phyloP scores from a whole-genome alignment of 2,888 invertebrate species.

The Eretmocerus hayati region DNA sequence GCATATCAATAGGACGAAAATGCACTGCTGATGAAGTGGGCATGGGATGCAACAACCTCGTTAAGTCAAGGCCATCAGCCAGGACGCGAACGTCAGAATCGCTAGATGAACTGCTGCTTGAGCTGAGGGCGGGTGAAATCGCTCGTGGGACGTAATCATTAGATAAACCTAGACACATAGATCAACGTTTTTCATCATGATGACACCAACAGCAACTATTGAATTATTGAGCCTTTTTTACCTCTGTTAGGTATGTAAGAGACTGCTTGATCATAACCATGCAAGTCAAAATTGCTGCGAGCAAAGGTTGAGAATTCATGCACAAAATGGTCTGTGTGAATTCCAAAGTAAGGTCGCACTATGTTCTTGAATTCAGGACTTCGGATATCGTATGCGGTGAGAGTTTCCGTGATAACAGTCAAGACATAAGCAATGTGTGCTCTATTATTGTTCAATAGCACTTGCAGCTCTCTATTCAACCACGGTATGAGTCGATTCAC shows the following conservation, averaged over 20 bases:
- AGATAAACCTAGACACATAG: slow-evolving; percentile 26
- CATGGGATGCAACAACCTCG: not conserved
- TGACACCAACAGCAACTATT: not conserved
- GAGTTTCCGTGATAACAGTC: slow-evolving; percentile 61
- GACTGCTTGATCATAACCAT: slow-evolving; percentile 70
- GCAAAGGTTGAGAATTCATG: slow-evolving; percentile 86
- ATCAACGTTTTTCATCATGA: not conserved
- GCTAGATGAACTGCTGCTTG: slow-evolving; percentile 29
- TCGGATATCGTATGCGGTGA: slow-evolving; percentile 61
- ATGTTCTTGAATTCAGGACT: slow-evolving; percentile 65
- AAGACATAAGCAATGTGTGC: slow-evolving; percentile 62
- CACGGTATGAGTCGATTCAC: slow-evolving; percentile 79
- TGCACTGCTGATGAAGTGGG: not conserved
- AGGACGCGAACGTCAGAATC: slow-evolving; percentile 37
- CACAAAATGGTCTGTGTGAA: slow-evolving; percentile 75
- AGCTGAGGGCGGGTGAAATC: slow-evolving; percentile 28
- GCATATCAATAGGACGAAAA: slow-evolving; percentile 30
- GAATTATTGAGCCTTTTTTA: slow-evolving; percentile 23
- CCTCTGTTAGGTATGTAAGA: slow-evolving; percentile 52
- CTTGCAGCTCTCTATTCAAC: slow-evolving; percentile 79
- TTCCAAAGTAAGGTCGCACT: slow-evolving; percentile 62
- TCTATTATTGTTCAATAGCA: slow-evolving; percentile 60
- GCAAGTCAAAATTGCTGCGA: slow-evolving; percentile 77
- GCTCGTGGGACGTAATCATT: slow-evolving; percentile 28
- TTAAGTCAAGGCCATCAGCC: slow-evolving; percentile 25